Base-by-base conservation (phyloP, 1,140 invertebrate genomes). In the Homarus americanus region DNA sequence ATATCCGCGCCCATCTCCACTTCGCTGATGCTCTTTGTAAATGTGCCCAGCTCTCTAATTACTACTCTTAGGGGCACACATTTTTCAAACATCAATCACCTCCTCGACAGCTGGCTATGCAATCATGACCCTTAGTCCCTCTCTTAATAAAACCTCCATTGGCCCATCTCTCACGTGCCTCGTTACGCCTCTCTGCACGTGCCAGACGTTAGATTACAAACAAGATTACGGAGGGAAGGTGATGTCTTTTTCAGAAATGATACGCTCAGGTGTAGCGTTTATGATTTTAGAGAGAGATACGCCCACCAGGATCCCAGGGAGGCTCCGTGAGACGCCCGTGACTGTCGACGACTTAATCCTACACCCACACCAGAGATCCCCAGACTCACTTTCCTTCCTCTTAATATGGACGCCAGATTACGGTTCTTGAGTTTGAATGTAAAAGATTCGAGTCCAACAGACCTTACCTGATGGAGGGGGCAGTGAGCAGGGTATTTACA, bases 81-180 rank as follows among this genome's bases (percentile, higher is more conserved):
- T 58, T 84, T 84, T 84, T 84, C 82, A 58, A 84, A 72, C 82
- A 84, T 84, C 82, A 84, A 84, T 84, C 82, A 72, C 82, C n/a
- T n/a, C 12, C 82, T 84, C 38, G 34, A 34, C 36, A 40, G 28
- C 38, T 32, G 20, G 66, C 32, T 34, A 49, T n/a, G 32, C 49
- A 24, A 24, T 58, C 24, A 15, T 20, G 24, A 4, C 15, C 53
- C 20, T 58, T 58, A 58, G 4, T 58, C 0, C 12, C 53, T 24
- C 5, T 24, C 17, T 15, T 58, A 4, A 20, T 20, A 58, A 15
- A 24, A 20, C 20, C 53, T 20, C 15, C 0, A 58, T 4, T 58
- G 53, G 53, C 53, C 24, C 24, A 58, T 24, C 20, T 15, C 53
- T 1, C 0, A 58, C 17, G 53, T 20, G 17, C 53, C 4, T 58